A percentile compares a stretch with the other conserved stretches of the same genome.
Evolutionary conservation across 2,797 vertebrate genomes (phyloP).

Genomic region (Eptatretus atami): DNA sequence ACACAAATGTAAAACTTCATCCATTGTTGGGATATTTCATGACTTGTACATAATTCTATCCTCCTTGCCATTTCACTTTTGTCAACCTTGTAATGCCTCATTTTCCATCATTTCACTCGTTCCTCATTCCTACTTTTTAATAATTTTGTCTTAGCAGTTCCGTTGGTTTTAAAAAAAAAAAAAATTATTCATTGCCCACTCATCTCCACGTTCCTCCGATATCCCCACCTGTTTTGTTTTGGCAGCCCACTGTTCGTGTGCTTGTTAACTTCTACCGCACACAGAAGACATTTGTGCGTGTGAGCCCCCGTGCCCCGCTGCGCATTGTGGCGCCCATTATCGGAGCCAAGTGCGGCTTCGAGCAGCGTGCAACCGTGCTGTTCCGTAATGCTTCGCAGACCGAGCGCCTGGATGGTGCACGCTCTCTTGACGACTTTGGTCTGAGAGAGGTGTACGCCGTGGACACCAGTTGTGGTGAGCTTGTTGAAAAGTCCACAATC

Average conservation of each 20-base stretch:
- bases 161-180: too few relatives aligned
- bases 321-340: constrained; percentile 35
- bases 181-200: too few relatives aligned
- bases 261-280: constrained; percentile 65
- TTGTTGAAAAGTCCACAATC: not conserved
- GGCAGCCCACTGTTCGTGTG: constrained; percentile 55
- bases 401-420: constrained; percentile 44
- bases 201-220: too few relatives aligned
- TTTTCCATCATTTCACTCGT: too few relatives aligned
- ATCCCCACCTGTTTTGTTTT: not conserved
- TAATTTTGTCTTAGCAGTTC: too few relatives aligned
- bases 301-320: constrained; percentile 44
- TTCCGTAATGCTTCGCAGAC: constrained; percentile 32
- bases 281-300: constrained; percentile 64
- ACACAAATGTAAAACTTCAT: too few relatives aligned
- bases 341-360: constrained; percentile 72
- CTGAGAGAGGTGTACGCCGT: constrained; percentile 64
- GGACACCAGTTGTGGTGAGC: constrained; percentile 43
- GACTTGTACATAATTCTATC: too few relatives aligned
- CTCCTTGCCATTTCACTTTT: too few relatives aligned
- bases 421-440: constrained; percentile 39
- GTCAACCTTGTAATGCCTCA: too few relatives aligned
- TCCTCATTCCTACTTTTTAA: too few relatives aligned
- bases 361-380: constrained; percentile 35
- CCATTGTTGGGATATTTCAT: too few relatives aligned